Percentiles rank a stretch among this genome's conserved stretches.
Evolutionary conservation across 2,888 invertebrate species (phyloP).

Genomic region (Synanthedon andrenaeformis): DNA sequence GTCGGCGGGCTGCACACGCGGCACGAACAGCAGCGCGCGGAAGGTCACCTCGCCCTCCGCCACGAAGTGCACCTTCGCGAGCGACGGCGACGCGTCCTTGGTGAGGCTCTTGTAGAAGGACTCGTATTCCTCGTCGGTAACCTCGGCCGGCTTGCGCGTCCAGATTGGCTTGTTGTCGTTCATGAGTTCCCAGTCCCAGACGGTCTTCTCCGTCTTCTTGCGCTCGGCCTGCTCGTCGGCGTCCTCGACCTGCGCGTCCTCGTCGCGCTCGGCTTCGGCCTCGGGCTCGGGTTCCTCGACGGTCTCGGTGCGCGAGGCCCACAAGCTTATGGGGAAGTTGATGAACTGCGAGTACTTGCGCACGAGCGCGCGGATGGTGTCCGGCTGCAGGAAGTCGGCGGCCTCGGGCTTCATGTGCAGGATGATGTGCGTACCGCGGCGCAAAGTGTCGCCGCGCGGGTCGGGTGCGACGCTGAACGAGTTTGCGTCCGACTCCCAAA

Average conservation of each 20-base stretch:
- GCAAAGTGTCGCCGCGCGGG: slow-evolving; percentile 92
- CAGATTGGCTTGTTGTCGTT: slow-evolving; percentile 99
- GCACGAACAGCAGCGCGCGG: slow-evolving; percentile 95
- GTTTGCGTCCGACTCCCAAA: slow-evolving; percentile 97
- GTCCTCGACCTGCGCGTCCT: slow-evolving; percentile 62
- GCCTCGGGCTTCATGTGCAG: slow-evolving; percentile 97
- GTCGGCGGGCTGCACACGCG: slow-evolving; percentile 90
- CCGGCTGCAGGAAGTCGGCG: slow-evolving; percentile 92
- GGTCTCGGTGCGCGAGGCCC: slow-evolving; percentile 83
- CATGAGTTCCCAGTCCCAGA: slow-evolving; percentile 98
- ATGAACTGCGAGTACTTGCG: slow-evolving; percentile 99
- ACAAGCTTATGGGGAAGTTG: slow-evolving; percentile 97
- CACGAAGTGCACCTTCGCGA: slow-evolving; percentile 91
- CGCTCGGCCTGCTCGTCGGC: slow-evolving; percentile 75
- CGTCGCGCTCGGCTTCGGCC: background rate
- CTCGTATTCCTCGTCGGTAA: slow-evolving; percentile 89
- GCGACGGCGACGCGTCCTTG: slow-evolving; percentile 86
- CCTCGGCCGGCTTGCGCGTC: slow-evolving; percentile 91
- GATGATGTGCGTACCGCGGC: slow-evolving; percentile 90
- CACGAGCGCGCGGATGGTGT: slow-evolving; percentile 89
- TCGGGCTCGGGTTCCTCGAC: slow-evolving; percentile 74
- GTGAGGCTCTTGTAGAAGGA: slow-evolving; percentile 97
- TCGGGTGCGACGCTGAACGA: slow-evolving; percentile 92
- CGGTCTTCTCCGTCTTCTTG: slow-evolving; percentile 93
- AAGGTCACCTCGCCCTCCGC: slow-evolving; percentile 99